Base-by-base conservation (phyloP, 1,140 invertebrate genomes). In the Caerostris extrusa region DNA sequence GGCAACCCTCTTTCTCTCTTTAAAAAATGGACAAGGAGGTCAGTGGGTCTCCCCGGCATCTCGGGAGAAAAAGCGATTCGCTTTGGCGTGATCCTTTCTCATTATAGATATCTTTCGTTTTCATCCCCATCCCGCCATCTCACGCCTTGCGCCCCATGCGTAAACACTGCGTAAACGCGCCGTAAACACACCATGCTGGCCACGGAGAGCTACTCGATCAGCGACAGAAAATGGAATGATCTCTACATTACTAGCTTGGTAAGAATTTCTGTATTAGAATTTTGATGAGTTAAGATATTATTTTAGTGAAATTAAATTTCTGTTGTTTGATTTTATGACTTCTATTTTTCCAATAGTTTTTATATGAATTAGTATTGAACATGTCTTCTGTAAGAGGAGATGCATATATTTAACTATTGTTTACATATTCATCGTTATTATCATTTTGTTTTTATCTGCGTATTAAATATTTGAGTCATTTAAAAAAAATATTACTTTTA, bases 11-110 rank as follows among this genome's bases (percentile, higher is more conserved):
- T 82, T 12, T 60, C 57, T 12, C 34, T 34, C 57, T 61, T 88
- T 19, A 12, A 7, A 50, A 82, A 91, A 7, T 61, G 90, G 90
- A 90, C 90, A 91, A 91, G 56, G 90, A 91, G 90, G 90, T 91
- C 57, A 91, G 90, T 91, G 90, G 90, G 90, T 82, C 69, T 90
- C 55, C 64, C n/a, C n/a, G 14, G 12, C 12, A 60, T 64, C 12
- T 69, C 50, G 64, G 7, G 50, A 71, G 14, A 14, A 57, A 19
- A 19, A 19, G 67, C 55, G 19, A 56, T 50, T 69, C 64, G 34
- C 53, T 77, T 90, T 57, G 17, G 53, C 17, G 56, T n/a, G 82
- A 85, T 34, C 17, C 82, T 55, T 85, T 67, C 61, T 17, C 61
- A 67, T n/a, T 17, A 17, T 67, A 14, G 12, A 14, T 6, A 67